These are phyloP conservation scores for Nyctibius bracteatus DNA, from an alignment of 2,113 vertebrate genomes.

Conservation along the genomic window DNA sequence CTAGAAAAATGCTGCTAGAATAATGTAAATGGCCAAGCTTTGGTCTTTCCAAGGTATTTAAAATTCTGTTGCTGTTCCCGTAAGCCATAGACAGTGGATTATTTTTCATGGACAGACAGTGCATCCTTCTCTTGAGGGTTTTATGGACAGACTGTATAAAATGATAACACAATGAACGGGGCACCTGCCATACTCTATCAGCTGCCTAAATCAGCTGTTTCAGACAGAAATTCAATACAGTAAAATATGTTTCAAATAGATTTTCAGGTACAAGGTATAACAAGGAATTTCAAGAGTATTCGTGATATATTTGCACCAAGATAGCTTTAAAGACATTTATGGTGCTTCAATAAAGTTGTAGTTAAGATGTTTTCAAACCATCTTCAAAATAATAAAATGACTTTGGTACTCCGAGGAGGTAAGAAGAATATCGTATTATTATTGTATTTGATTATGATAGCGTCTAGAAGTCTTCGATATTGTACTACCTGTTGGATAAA, in stretches of 20 bases:
- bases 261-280: slow-evolving; percentile 36
- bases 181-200: slow-evolving; percentile 63
- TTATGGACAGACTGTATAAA: slow-evolving; percentile 71
- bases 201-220: slow-evolving; percentile 66
- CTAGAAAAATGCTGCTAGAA: neutral
- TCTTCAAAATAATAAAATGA: neutral
- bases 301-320: neutral
- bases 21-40: neutral
- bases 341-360: slow-evolving; percentile 32
- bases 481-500: neutral
- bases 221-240: slow-evolving; percentile 68
- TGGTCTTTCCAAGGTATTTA: slow-evolving; percentile 63
- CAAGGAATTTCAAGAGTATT: slow-evolving; percentile 35
- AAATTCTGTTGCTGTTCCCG: slow-evolving; percentile 69
- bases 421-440: neutral
- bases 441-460: neutral
- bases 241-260: slow-evolving; percentile 50
- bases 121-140: slow-evolving; percentile 68
- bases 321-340: slow-evolving; percentile 25
- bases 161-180: slow-evolving; percentile 70
- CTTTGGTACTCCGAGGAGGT: neutral
- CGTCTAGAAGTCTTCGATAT: neutral
- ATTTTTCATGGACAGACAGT: slow-evolving; percentile 70
- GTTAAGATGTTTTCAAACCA: neutral
- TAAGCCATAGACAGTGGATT: slow-evolving; percentile 65